Evolutionary conservation across 2,888 invertebrate species (phyloP).

Genomic region (Drosophila macrospina): DNA sequence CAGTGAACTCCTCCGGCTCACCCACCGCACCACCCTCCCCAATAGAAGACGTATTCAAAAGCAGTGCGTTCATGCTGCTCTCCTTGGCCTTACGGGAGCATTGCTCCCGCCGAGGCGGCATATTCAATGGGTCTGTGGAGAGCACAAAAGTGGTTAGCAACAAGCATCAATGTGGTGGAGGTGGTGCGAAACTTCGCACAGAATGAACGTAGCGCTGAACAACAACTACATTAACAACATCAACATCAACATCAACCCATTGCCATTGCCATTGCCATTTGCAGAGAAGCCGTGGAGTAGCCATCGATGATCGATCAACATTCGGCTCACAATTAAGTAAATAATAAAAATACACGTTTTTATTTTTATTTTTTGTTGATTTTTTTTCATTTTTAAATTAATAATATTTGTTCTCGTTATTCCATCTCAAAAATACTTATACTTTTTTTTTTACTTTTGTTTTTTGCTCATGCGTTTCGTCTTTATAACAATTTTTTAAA

Average conservation of each 20-base stretch:
- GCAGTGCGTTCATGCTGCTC: constrained; percentile 87
- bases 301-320: constrained; percentile 17
- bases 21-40: constrained; percentile 84
- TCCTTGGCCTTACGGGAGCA: constrained; percentile 89
- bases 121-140: constrained; percentile 85
- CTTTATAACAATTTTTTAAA: constrained; percentile 64
- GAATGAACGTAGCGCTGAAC: constrained; percentile 11
- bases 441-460: constrained; percentile 59
- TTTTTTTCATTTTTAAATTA: constrained; percentile 78
- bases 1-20: constrained; percentile 87
- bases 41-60: constrained; percentile 82
- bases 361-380: constrained; percentile 68
- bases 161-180: constrained; percentile 46
- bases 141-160: constrained; percentile 73
- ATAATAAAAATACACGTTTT: constrained; percentile 81
- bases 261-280: constrained; percentile 13
- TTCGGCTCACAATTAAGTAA: constrained; percentile 55
- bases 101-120: constrained; percentile 88
- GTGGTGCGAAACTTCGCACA: constrained; percentile 1
- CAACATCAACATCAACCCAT: constrained; percentile 44
- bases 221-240: constrained; percentile 54
- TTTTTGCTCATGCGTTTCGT: constrained; percentile 59
- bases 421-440: constrained; percentile 82
- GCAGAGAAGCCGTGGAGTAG: background rate
- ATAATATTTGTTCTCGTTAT: constrained; percentile 79